phyloP scores from a whole-genome alignment of 2,113 vertebrate genomes.

The Pyrgilauda ruficollis region DNA sequence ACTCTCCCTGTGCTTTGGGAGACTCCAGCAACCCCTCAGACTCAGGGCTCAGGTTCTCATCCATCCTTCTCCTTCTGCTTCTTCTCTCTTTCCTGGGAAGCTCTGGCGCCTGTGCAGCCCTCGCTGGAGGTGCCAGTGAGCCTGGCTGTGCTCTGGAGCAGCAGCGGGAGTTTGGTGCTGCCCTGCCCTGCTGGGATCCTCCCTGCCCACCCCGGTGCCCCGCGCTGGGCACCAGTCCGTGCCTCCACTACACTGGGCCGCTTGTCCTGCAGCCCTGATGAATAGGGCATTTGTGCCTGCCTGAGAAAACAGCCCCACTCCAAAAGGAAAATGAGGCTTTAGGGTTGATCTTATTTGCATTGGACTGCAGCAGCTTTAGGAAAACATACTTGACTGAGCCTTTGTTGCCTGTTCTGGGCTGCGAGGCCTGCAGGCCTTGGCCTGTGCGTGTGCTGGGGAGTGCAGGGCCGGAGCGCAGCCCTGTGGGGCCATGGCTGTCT shows the following conservation, averaged over 20 bases:
- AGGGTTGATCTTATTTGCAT: neutral
- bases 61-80: neutral
- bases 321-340: neutral
- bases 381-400: neutral
- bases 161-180: neutral
- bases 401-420: neutral
- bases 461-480: neutral
- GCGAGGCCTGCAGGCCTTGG: neutral
- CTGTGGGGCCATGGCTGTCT: neutral
- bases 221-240: rapidly evolving
- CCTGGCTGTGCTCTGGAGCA: neutral
- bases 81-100: neutral
- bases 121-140: neutral
- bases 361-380: neutral
- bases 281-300: neutral
- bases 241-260: neutral
- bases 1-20: neutral
- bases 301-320: slow-evolving; percentile 2
- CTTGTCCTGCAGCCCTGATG: neutral
- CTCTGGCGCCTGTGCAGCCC: neutral
- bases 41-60: neutral
- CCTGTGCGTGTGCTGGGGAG: too few species aligned
- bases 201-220: rapidly evolving
- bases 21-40: neutral
- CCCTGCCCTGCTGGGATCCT: neutral